These are phyloP conservation scores for Drosophila phalerata DNA, from an alignment of 2,888 invertebrate genomes.

Conservation along the genomic window DNA sequence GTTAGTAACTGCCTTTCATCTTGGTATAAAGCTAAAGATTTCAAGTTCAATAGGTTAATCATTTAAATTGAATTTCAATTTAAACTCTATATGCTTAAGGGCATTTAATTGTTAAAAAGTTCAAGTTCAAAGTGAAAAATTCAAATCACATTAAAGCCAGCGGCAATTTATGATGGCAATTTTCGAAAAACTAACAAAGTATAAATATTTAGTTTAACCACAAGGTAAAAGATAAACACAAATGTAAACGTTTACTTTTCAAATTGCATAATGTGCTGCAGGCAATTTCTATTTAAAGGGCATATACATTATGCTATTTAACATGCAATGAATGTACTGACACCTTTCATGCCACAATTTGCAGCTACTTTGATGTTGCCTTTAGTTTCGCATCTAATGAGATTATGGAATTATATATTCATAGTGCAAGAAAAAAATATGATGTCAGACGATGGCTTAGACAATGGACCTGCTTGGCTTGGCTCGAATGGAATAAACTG, in stretches of 20 bases:
- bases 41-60: neutral
- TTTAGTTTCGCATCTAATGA: slow-evolving; percentile 65
- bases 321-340: slow-evolving; percentile 32
- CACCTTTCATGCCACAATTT: slow-evolving; percentile 38
- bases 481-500: slow-evolving; percentile 38
- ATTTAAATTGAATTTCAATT: neutral
- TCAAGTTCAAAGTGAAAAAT: neutral
- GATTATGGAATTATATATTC: slow-evolving; percentile 82
- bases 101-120: neutral
- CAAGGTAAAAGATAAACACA: neutral
- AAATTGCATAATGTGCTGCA: slow-evolving; percentile 6
- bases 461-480: slow-evolving; percentile 29
- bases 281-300: slow-evolving; percentile 6
- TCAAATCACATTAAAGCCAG: neutral
- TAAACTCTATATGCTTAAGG: neutral
- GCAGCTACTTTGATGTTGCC: slow-evolving; percentile 49
- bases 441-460: slow-evolving; percentile 59
- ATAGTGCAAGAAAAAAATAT: slow-evolving; percentile 70
- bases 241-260: slow-evolving; percentile 12
- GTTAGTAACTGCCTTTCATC: neutral
- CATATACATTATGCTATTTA: slow-evolving; percentile 23
- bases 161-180: neutral
- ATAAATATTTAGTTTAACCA: slow-evolving; percentile 2
- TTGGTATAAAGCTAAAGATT: neutral
- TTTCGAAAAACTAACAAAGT: neutral